Evolutionary conservation across 2,888 invertebrate genomes (phyloP).

Genomic region (Sycophila texana): DNA sequence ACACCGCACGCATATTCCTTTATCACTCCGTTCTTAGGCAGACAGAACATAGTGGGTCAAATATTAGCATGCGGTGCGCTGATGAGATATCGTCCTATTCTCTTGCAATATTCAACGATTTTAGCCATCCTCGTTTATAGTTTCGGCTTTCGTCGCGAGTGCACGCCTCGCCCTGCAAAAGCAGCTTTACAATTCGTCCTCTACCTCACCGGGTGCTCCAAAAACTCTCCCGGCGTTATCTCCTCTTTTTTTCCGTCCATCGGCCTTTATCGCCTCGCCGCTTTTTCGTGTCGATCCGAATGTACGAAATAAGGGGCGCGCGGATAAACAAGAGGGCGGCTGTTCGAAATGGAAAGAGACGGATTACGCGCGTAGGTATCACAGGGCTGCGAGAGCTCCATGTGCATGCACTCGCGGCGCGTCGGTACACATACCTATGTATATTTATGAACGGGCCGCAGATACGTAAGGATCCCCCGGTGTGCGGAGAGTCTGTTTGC

Average conservation of each 20-base stretch:
- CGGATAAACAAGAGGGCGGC: not conserved
- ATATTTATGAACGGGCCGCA: constrained; percentile 27
- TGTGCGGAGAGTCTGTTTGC: constrained; percentile 1
- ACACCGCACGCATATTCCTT: too few species aligned
- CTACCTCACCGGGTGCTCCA: too few species aligned
- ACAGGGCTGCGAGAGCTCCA: not conserved
- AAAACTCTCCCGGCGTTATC: too few species aligned
- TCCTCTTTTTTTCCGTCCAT: too few species aligned
- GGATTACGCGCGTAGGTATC: constrained; percentile 3
- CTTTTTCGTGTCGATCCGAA: not conserved
- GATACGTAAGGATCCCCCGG: not conserved
- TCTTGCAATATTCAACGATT: constrained; percentile 10
- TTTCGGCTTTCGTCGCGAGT: not conserved
- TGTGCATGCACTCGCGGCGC: not conserved
- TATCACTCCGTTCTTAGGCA: too few species aligned
- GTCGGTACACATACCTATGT: constrained; percentile 23
- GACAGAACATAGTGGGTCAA: too few species aligned
- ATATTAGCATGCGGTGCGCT: constrained; percentile 19
- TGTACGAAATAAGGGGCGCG: not conserved
- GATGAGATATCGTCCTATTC: constrained; percentile 14
- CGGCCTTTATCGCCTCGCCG: not conserved
- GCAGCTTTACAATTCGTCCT: too few species aligned
- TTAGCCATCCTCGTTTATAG: not conserved
- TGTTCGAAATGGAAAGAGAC: not conserved
- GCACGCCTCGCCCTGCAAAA: not conserved